Evolutionary conservation across 2,888 invertebrate genomes (phyloP).

Genomic region (Cheilosia impressa): DNA sequence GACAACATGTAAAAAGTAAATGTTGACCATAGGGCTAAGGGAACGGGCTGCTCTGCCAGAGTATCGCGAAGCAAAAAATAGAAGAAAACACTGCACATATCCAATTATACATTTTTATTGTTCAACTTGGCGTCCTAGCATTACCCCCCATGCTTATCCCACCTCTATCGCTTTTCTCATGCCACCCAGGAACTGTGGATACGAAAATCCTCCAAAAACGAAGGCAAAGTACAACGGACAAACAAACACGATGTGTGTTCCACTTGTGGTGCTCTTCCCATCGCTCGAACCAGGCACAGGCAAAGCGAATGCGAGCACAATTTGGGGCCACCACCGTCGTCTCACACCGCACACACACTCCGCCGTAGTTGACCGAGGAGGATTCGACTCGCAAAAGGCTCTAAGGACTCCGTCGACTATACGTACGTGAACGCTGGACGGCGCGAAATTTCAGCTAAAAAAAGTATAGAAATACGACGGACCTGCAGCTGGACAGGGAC

Average conservation of each 20-base stretch:
- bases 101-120: conserved; percentile 76
- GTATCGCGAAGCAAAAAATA: conserved; percentile 68
- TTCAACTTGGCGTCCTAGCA: conserved; percentile 71
- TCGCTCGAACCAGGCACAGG: neutral
- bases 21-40: conserved; percentile 68
- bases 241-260: conserved; percentile 75
- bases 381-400: conserved; percentile 66
- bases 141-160: conserved; percentile 36
- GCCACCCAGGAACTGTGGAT: conserved; percentile 30
- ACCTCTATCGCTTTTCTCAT: conserved; percentile 67
- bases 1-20: conserved; percentile 75
- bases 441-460: conserved; percentile 75
- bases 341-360: conserved; percentile 23
- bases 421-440: conserved; percentile 36
- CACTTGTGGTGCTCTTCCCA: conserved; percentile 74
- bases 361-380: conserved; percentile 60
- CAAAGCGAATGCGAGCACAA: conserved; percentile 55
- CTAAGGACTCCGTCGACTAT: conserved; percentile 64
- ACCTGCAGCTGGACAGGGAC: conserved; percentile 16
- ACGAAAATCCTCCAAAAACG: conserved; percentile 70
- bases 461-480: conserved; percentile 65
- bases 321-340: conserved; percentile 53
- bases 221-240: conserved; percentile 69
- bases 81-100: conserved; percentile 75
- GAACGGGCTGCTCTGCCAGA: conserved; percentile 30